Conservation (phyloP, 2,113 vertebrate species). For the Smithornis capensis region DNA sequence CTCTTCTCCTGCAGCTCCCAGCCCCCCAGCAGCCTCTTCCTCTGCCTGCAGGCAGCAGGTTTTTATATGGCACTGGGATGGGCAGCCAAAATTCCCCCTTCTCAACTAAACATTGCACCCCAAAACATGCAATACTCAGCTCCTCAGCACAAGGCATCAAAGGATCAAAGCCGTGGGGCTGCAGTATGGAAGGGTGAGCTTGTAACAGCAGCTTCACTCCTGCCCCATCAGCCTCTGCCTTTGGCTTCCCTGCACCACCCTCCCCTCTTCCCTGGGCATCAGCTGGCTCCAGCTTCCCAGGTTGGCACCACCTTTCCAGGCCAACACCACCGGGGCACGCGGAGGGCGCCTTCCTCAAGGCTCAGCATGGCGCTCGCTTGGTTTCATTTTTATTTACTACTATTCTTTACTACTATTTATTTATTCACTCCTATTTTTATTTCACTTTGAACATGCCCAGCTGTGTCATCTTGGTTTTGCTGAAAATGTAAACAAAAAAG, state of each 20-base stretch:
- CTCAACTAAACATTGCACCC: neutral
- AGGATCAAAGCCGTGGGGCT: neutral
- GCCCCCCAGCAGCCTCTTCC: neutral
- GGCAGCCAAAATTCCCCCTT: neutral
- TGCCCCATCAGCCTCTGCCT: neutral
- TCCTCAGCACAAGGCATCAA: neutral
- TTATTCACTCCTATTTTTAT: slow-evolving; percentile 64
- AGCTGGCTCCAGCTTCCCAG: neutral
- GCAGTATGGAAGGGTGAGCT: accelerated
- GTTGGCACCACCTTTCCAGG: neutral
- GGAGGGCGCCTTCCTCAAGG: neutral
- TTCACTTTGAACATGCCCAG: slow-evolving; percentile 61
- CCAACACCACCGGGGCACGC: neutral
- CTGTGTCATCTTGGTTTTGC: slow-evolving; percentile 66
- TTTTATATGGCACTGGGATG: neutral
- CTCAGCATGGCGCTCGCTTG: neutral
- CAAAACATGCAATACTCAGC: accelerated
- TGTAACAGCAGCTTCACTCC: neutral
- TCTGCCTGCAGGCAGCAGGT: neutral
- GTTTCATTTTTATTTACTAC: slow-evolving; percentile 54
- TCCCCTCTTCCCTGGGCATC: neutral
- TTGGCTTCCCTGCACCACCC: neutral
- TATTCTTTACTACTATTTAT: slow-evolving; percentile 63
- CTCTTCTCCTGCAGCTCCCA: neutral
- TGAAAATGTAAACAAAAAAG: slow-evolving; percentile 60